Evolutionary conservation across 1,140 invertebrate species (phyloP), one percentile per base, ranked within the genome.

Genomic region (Drosophila pectinifera): DNA sequence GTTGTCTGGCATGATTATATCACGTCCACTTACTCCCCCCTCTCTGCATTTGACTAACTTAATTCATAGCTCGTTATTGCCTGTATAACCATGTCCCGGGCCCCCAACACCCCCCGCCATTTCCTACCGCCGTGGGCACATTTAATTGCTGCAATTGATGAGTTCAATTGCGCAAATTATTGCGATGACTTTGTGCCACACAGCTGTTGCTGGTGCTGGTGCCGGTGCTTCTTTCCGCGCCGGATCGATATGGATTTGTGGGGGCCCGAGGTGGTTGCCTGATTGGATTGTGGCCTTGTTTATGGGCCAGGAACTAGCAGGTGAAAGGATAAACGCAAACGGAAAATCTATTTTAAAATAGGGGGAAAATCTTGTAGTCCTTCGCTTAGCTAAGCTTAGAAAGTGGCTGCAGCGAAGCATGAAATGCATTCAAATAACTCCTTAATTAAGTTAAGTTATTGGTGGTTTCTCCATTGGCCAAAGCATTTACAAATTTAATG

Each of bases 121-220:
- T 45, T 53, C 48, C 39, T 67, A 38, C 41, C 46, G 43, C 61
- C 78, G 80, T 74, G 68, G 78, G 64, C 82, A 85, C 83, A 86
- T 86, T 86, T 86, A 86, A 86, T 86, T 86, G 82, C 82, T 79
- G 83, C 82, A 86, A 86, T 86, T 86, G 82, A 86, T 86, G 82
- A 82, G 82, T 88, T 82, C 82, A 86, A 86, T 86, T 85, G 82
- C 78, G 82, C 82, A 85, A 85, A 85, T 85, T 86, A 81, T 73
- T 70, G 61, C 78, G 78, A 58, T 85, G 82, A 86, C 81, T 85
- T 79, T 76, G 58, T 72, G 57, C 57, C 14, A 59, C 14, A 59
- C 36, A 59, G 56, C 43, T 36, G 28, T 18, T 10, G 55, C 22
- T 59, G 74, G 56, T 57, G 55, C 41, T 73, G 45, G 13, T 57